Evolutionary conservation across 2,888 invertebrate species (phyloP).

Genomic region (Diaperis boleti): DNA sequence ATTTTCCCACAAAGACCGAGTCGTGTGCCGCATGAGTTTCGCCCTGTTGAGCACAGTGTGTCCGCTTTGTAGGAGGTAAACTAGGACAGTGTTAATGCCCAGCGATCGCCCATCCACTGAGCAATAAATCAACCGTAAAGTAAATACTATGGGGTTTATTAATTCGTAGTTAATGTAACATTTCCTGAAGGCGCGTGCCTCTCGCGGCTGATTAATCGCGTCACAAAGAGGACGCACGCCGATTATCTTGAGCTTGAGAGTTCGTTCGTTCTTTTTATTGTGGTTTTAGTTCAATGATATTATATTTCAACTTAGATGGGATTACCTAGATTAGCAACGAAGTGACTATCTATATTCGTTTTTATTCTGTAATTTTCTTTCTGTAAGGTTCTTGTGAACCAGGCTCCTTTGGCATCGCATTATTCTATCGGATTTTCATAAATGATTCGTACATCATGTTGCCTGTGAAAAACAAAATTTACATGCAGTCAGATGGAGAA

Average conservation of each 20-base stretch:
- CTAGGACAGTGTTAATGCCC: constrained; percentile 34
- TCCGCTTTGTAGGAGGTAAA: constrained; percentile 38
- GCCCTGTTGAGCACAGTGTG: constrained; percentile 34
- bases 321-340: too few species aligned
- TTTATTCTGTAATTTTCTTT: neutral
- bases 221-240: constrained; percentile 18
- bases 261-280: too few species aligned
- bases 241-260: too few species aligned
- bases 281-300: too few species aligned
- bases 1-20: constrained; percentile 23
- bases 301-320: too few species aligned
- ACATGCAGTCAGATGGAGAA: too few species aligned
- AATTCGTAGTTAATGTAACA: constrained; percentile 50
- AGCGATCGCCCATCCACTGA: constrained; percentile 29
- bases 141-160: constrained; percentile 46
- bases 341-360: too few species aligned
- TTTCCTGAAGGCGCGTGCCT: constrained; percentile 47
- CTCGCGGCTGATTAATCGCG: constrained; percentile 40
- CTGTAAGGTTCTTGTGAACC: too few species aligned
- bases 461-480: too few species aligned
- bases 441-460: too few species aligned
- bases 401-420: too few species aligned
- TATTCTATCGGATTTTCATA: too few species aligned
- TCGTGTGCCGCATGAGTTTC: constrained; percentile 33
- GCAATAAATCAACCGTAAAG: constrained; percentile 48